phyloP scores from a whole-genome alignment of 2,888 invertebrate genomes.

The Apoderus coryli region DNA sequence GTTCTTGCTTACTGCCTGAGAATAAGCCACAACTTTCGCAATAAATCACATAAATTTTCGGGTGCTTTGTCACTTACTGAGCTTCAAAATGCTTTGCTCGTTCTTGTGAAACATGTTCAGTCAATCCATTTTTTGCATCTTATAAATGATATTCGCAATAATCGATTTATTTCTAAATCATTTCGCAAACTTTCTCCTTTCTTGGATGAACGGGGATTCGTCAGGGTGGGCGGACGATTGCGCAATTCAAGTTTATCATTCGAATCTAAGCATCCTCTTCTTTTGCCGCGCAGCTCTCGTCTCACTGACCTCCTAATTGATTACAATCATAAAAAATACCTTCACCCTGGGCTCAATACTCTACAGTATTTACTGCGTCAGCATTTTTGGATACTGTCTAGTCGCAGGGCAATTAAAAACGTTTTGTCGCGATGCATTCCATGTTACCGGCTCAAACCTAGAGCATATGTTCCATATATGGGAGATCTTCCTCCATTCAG shows the following conservation, averaged over 20 bases:
- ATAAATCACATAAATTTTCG: constrained; percentile 1
- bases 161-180: constrained; percentile 1
- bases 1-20: constrained; percentile 5
- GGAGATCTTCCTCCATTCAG: constrained; percentile 10
- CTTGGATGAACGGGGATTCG: constrained; percentile 8
- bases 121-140: constrained; percentile 3
- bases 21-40: constrained; percentile 5
- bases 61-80: constrained; percentile 3
- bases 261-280: constrained; percentile 11
- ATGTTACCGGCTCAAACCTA: constrained; percentile 9
- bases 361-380: constrained; percentile 7
- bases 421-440: constrained; percentile 7
- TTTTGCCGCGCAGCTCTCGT: constrained; percentile 9
- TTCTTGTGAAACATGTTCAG: constrained; percentile 10
- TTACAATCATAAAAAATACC: constrained; percentile 12
- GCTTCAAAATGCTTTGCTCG: constrained; percentile 7
- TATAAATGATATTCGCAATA: constrained; percentile 3
- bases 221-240: constrained; percentile 13
- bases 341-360: constrained; percentile 14
- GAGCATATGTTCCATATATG: constrained; percentile 6
- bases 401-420: constrained; percentile 5
- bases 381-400: constrained; percentile 10
- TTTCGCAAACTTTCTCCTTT: constrained; percentile 8
- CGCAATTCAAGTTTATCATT: constrained; percentile 5
- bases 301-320: constrained; percentile 15